A percentile compares a stretch with the other conserved stretches of the same genome.
phyloP scores from a whole-genome alignment of 2,113 vertebrate genomes.

The Rostratula benghalensis region DNA sequence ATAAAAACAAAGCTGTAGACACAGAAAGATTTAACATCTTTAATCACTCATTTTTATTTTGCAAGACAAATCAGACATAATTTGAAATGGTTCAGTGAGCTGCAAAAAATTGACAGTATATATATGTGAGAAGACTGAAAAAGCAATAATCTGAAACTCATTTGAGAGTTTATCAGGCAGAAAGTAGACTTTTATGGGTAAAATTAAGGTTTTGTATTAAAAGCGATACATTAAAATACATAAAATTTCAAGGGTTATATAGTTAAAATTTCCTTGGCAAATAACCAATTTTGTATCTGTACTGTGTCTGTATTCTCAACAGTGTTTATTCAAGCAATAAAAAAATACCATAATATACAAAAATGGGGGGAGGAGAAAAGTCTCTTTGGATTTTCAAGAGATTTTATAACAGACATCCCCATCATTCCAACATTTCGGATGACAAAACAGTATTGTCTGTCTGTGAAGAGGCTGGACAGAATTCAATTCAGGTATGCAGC shows the following conservation, averaged over 20 bases:
- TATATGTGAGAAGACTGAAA: slow-evolving; percentile 41
- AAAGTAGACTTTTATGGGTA: slow-evolving; percentile 47
- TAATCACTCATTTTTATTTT: slow-evolving; percentile 50
- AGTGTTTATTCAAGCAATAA: neutral
- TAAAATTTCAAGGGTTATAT: slow-evolving; percentile 22
- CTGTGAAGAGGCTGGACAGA: neutral
- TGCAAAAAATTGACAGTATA: slow-evolving; percentile 64
- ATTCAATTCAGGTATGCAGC: neutral
- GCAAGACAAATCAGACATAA: slow-evolving; percentile 52
- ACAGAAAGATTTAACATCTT: slow-evolving; percentile 14
- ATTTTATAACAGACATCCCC: neutral
- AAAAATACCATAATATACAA: neutral
- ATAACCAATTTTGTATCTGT: neutral
- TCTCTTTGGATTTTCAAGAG: neutral
- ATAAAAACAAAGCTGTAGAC: neutral
- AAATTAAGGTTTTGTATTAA: slow-evolving; percentile 34
- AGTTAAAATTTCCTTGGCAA: slow-evolving; percentile 2
- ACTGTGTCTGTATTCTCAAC: neutral
- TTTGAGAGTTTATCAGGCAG: slow-evolving; percentile 65
- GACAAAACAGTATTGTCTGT: neutral
- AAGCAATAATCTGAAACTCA: slow-evolving; percentile 69
- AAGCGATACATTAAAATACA: slow-evolving; percentile 19
- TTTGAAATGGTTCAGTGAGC: slow-evolving; percentile 53
- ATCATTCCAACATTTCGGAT: neutral
- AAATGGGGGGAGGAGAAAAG: rapidly evolving